Evolutionary conservation across 2,888 invertebrate genomes (phyloP).

Genomic region (Octonoba sinensis): DNA sequence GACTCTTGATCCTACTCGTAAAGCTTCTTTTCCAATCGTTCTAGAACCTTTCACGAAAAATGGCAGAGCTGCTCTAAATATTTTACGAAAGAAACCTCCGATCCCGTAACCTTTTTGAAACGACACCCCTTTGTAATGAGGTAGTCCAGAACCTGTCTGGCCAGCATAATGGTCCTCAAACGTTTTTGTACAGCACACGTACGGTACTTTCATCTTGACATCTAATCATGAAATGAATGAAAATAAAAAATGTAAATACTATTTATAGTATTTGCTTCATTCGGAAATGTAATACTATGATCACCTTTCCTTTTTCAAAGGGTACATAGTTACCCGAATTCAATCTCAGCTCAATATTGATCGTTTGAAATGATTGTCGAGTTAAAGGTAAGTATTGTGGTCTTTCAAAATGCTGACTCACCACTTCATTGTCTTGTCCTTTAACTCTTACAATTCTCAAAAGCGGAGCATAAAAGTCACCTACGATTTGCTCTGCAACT

Average conservation of each 20-base stretch:
- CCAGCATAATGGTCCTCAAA: constrained; percentile 18
- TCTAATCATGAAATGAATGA: too few relatives aligned
- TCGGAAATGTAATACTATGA: constrained; percentile 14
- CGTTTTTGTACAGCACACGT: constrained; percentile 4
- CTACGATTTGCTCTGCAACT: background rate
- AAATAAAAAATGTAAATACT: too few relatives aligned
- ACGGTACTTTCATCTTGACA: too few relatives aligned
- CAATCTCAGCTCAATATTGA: background rate
- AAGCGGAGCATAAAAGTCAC: background rate
- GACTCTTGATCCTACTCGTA: background rate
- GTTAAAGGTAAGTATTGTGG: constrained; percentile 24
- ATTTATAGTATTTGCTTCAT: constrained; percentile 1
- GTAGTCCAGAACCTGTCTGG: constrained; percentile 12
- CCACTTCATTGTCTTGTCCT: constrained; percentile 6
- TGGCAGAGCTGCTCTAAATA: constrained; percentile 11
- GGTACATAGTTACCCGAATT: constrained; percentile 16
- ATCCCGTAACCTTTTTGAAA: constrained; percentile 22
- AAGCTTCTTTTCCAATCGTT: constrained; percentile 14
- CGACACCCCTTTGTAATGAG: constrained; percentile 1
- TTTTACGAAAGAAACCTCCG: background rate
- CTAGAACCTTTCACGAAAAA: constrained; percentile 9
- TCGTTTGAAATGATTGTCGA: constrained; percentile 17
- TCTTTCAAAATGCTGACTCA: constrained; percentile 7
- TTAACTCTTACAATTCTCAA: constrained; percentile 19
- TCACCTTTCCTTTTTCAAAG: constrained; percentile 28